Percentiles rank a stretch among this genome's conserved stretches.
Conservation (phyloP, 2,113 vertebrate species). For the Hippocampus zosterae region DNA sequence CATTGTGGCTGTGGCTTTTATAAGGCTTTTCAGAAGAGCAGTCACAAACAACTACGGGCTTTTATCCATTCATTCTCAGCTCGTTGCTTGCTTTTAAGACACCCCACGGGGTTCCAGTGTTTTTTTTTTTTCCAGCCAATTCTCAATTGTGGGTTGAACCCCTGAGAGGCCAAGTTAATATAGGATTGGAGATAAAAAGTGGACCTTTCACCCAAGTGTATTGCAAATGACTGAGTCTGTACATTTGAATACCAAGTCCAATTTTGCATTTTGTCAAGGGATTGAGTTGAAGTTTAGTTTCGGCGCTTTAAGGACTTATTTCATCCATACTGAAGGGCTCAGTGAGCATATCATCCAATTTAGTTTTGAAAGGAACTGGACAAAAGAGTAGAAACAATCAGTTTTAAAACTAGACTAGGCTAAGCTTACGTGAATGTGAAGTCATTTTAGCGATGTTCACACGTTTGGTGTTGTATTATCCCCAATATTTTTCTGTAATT, state of each 20-base stretch:
- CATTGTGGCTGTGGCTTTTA: constrained; percentile 27
- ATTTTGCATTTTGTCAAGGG: constrained; percentile 23
- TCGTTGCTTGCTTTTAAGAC: constrained; percentile 45
- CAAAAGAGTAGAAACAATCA: neutral
- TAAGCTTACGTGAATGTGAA: neutral
- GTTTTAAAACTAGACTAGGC: neutral
- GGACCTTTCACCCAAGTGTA: constrained; percentile 24
- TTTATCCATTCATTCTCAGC: constrained; percentile 45
- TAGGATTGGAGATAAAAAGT: constrained; percentile 42
- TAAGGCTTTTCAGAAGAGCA: constrained; percentile 42
- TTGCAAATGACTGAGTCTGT: constrained; percentile 22
- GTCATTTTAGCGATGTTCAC: neutral
- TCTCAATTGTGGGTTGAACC: constrained; percentile 51
- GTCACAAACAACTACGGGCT: constrained; percentile 48
- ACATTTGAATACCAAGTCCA: constrained; percentile 25
- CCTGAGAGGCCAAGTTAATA: constrained; percentile 53
- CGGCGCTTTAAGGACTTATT: constrained; percentile 19
- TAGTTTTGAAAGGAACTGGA: constrained; percentile 19
- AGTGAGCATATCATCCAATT: constrained; percentile 12
- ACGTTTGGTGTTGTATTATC: neutral
- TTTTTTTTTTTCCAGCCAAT: constrained; percentile 30
- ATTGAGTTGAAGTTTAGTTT: constrained; percentile 17
- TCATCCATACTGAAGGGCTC: constrained; percentile 21
- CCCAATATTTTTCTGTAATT: neutral
- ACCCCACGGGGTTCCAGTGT: constrained; percentile 45